Evolutionary conservation across 2,113 vertebrate species (phyloP), one percentile per base, ranked within the genome.

Genomic region (Conger conger): DNA sequence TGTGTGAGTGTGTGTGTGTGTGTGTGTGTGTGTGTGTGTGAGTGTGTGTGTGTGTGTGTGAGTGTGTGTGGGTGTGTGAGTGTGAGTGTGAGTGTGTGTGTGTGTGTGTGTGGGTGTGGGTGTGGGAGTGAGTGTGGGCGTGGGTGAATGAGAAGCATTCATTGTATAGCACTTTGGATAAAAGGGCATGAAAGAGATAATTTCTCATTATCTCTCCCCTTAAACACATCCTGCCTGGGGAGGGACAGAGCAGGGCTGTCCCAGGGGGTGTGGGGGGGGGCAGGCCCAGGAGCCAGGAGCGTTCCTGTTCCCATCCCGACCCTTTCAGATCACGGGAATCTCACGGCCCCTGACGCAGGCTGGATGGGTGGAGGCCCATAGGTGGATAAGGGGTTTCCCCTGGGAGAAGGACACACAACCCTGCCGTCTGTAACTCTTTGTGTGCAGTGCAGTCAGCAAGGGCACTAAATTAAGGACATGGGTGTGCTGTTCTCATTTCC

Each of bases 281-380:
- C 83, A 57, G 76, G 17, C 18, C 13, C 45, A 4, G 27, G 42
- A 7, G 6, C 36, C 57, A 11, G 27, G 23, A 15, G 73, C 53
- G 27, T 7, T 36, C 27, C 6, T 13, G 60, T 87, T 87, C 82
- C 79, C 82, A 84, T 42, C 82, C 77, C 60, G n/a, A 77, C 82
- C 82, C 82, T 84, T 81, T 79, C 82, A 81, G 86, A 76, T 33
- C 40, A 9, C 30, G 35, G 81, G 45, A 77, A 23, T 37, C 40
- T 4, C 6, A 35, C 23, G 17, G 35, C 54, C 18, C 60, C 76
- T 16, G 36, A 50, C 40, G 23, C 3, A n/a, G 40, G n/a, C 23
- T 79, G 45, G 27, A 50, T 8, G 27, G 35, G 0, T 8, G 33
- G 81, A 17, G 37, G 33, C 37, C 81, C 27, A 73, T 3, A 16